Conservation (phyloP, 2,888 invertebrate species). For the Sisyra terminalis region DNA sequence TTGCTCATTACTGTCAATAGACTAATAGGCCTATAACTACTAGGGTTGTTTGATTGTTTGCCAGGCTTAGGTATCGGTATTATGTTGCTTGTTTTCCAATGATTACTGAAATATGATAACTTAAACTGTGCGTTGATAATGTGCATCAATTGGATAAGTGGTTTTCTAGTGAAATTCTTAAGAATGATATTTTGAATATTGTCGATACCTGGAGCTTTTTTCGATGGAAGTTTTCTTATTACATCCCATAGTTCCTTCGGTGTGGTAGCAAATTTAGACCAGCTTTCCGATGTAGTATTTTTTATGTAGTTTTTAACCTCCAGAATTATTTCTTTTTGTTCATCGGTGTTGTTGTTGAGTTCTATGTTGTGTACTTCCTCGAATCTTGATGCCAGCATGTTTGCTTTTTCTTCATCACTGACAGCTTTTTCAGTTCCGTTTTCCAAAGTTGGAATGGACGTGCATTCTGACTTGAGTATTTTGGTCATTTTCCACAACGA, state of each 20-base stretch:
- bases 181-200: slow-evolving; percentile 12
- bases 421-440: background rate
- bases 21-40: no score
- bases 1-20: no score
- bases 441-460: background rate
- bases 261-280: background rate
- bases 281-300: background rate
- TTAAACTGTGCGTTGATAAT: slow-evolving; percentile 12
- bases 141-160: slow-evolving; percentile 11
- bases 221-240: slow-evolving; percentile 10
- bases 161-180: slow-evolving; percentile 14
- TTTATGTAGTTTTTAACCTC: background rate
- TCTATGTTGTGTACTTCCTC: background rate
- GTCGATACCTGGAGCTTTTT: slow-evolving; percentile 13
- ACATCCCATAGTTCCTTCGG: slow-evolving; percentile 10
- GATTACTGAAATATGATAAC: no score
- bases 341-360: background rate
- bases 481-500: slow-evolving; percentile 5
- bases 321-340: background rate
- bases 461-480: slow-evolving; percentile 3
- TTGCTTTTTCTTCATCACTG: background rate
- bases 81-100: slow-evolving; percentile 3
- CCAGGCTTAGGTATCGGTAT: no score
- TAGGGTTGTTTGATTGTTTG: no score
- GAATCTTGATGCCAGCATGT: background rate